Evolutionary conservation across 2,888 invertebrate genomes (phyloP), one percentile per base, ranked within the genome.

Genomic region (Cotesia congregata): DNA sequence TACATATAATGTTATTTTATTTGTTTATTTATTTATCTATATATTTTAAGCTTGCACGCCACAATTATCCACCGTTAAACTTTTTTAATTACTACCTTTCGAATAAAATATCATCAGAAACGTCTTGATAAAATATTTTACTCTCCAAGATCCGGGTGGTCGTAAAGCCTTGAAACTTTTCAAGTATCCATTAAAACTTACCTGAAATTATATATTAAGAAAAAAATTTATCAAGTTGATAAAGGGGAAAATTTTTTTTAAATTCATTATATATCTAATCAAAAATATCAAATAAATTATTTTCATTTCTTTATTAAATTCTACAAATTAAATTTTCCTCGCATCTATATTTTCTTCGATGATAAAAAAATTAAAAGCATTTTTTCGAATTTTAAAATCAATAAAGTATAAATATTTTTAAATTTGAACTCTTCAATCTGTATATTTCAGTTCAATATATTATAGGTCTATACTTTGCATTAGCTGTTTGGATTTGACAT

Each of bases 21-120:
- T 50, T 50, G 0, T 50, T 50, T 12, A 12, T 50, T 12, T 50
- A 12, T 50, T 50, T 50, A 50, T 5, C 9, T 50, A 9, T 50
- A 12, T 50, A 12, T 50, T 50, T 50, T 12, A 50, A 50, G 30
- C 62, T 62, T 64, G 72, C 72, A 72, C 64, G 62, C 50, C 50
- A 50, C 50, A 50, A 50, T 50, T 50, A 50, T 50, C 50, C 50
- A 4, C 12, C 50, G 12, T 50, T 12, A 50, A 50, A 50, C 50
- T 50, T 50, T 50, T 50, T 50, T 50, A 50, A 50, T 50, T 50
- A 50, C 7, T 50, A 50, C 50, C 50, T 50, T 50, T 50, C 12
- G 12, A 50, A 50, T 12, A 50, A 50, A 50, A 50, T 50, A 50
- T 50, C 50, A 9, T 50, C 50, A 12, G 9, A 50, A 50, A 50